Percentiles rank a stretch among this genome's conserved stretches.
These are phyloP conservation scores for Gobius niger DNA, from an alignment of 2,113 vertebrate species.

Conservation along the genomic window DNA sequence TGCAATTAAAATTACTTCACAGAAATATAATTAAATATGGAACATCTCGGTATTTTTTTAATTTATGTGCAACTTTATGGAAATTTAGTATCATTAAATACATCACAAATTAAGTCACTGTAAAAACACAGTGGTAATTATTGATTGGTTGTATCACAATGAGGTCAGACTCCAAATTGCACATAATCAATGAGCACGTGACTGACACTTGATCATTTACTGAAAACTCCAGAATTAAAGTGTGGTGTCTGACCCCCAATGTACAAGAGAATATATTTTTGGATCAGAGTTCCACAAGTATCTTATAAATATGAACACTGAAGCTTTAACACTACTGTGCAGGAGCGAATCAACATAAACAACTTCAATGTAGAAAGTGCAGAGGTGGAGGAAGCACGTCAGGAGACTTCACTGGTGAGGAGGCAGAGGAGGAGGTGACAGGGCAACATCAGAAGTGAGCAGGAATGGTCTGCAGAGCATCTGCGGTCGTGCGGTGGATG, in stretches of 20 bases:
- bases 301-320: slow-evolving; percentile 7
- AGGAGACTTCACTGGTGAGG: slow-evolving; percentile 11
- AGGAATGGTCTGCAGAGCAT: slow-evolving; percentile 87
- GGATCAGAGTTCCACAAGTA: not conserved
- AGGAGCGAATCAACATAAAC: not conserved
- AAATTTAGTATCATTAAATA: not conserved
- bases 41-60: too few species aligned
- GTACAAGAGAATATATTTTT: not conserved
- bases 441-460: slow-evolving; percentile 76
- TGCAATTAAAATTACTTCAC: slow-evolving; percentile 2
- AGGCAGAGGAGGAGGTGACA: not conserved
- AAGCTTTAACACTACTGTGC: not conserved
- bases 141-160: slow-evolving; percentile 6
- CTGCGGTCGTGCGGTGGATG: slow-evolving; percentile 81
- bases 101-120: slow-evolving; percentile 3
- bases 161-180: slow-evolving; percentile 32
- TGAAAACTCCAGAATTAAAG: slow-evolving; percentile 2
- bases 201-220: slow-evolving; percentile 9
- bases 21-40: not conserved
- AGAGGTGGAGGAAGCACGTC: slow-evolving; percentile 22
- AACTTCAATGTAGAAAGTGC: slow-evolving; percentile 8
- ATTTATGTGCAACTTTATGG: too few species aligned
- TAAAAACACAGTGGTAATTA: slow-evolving; percentile 12
- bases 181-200: slow-evolving; percentile 25
- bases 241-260: slow-evolving; percentile 4